Evolutionary conservation across 2,797 vertebrate species (phyloP).

Genomic region (Acropternis orthonyx): DNA sequence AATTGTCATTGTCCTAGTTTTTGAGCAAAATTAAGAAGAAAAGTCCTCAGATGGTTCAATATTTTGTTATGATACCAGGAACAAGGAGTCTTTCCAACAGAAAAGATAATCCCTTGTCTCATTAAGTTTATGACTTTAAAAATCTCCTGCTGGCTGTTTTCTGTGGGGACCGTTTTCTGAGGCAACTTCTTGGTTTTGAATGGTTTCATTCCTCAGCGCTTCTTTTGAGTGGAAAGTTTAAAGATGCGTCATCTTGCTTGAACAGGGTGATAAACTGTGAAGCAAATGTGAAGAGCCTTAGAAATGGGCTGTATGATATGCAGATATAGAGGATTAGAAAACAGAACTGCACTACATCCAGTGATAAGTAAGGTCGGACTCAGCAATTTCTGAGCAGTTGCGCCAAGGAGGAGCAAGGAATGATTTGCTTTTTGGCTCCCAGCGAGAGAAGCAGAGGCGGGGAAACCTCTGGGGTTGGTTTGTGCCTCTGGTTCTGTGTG

Average conservation of each 20-base stretch:
- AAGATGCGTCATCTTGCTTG: slow-evolving; percentile 46
- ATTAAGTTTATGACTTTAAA: slow-evolving; percentile 27
- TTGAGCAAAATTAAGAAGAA: background rate
- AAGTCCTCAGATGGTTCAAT: background rate
- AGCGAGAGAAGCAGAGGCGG: background rate
- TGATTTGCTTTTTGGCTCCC: background rate
- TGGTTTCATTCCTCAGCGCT: slow-evolving; percentile 41
- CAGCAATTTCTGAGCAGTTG: slow-evolving; percentile 57
- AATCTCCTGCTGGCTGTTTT: slow-evolving; percentile 2
- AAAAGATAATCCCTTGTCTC: slow-evolving; percentile 24
- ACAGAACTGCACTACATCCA: slow-evolving; percentile 41
- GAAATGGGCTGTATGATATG: slow-evolving; percentile 50
- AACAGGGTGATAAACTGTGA: slow-evolving; percentile 41
- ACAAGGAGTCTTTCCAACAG: slow-evolving; percentile 2
- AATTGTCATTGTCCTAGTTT: background rate
- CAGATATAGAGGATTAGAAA: slow-evolving; percentile 63
- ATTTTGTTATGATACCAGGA: background rate
- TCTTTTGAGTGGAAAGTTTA: slow-evolving; percentile 59
- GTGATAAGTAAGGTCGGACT: slow-evolving; percentile 38
- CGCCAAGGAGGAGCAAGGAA: background rate
- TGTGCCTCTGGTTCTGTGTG: background rate
- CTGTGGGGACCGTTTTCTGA: background rate
- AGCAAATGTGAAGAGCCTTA: slow-evolving; percentile 53
- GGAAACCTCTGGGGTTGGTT: background rate
- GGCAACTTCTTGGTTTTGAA: slow-evolving; percentile 33